A percentile compares a stretch with the other conserved stretches of the same genome.
Evolutionary conservation across 2,797 vertebrate genomes (phyloP).

Genomic region (Microhierax caerulescens): DNA sequence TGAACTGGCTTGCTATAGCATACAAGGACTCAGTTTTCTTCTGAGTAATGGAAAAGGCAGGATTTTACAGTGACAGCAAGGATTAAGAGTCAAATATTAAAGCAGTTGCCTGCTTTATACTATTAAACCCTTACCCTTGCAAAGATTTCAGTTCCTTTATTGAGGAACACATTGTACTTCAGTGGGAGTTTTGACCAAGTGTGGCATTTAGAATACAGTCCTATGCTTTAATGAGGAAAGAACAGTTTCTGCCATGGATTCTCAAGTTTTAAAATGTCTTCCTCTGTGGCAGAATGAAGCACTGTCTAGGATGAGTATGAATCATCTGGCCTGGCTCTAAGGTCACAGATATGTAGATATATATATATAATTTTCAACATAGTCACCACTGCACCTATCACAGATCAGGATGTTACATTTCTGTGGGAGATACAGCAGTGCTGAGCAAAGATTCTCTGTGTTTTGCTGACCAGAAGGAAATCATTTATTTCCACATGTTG

Average conservation of each 20-base stretch:
- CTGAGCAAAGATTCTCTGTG: not conserved
- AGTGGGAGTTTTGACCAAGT: not conserved
- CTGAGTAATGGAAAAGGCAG: not conserved
- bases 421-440: not conserved
- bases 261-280: not conserved
- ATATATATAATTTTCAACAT: not conserved
- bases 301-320: not conserved
- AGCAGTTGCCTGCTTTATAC: not conserved
- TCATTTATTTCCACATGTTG: slow-evolving; percentile 1
- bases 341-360: not conserved
- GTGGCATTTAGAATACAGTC: not conserved
- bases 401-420: not conserved
- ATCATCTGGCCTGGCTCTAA: not conserved
- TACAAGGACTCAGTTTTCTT: not conserved
- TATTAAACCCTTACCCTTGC: not conserved
- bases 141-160: not conserved
- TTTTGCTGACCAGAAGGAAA: slow-evolving; percentile 18
- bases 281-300: not conserved
- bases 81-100: not conserved
- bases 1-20: not conserved
- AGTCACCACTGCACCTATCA: not conserved
- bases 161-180: not conserved
- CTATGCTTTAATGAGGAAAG: not conserved
- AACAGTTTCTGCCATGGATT: not conserved
- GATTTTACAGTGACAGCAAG: not conserved